phyloP scores from a whole-genome alignment of 1,140 invertebrate species.

The Hyles vespertilio region DNA sequence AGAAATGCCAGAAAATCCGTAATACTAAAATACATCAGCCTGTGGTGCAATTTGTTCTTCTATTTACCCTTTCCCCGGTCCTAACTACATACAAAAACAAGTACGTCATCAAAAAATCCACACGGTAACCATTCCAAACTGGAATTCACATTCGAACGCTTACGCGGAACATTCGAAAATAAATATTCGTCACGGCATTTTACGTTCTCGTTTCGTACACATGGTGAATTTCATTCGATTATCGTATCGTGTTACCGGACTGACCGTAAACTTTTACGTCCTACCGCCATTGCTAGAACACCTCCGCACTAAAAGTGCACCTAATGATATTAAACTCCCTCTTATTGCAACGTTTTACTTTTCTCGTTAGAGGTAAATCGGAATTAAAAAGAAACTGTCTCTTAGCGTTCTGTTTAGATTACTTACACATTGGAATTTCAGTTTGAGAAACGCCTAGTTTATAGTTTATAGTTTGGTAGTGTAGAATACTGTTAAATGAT shows the following conservation, averaged over 20 bases:
- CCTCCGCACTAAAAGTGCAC: conserved; percentile 23
- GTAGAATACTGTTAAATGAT: too few relatives aligned
- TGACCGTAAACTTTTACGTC: conserved; percentile 37
- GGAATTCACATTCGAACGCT: background rate
- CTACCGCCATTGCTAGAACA: conserved; percentile 18
- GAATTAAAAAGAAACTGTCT: conserved; percentile 9
- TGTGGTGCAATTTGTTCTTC: background rate
- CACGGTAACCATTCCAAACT: too few relatives aligned
- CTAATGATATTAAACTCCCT: conserved; percentile 29
- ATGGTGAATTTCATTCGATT: conserved; percentile 28
- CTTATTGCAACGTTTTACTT: conserved; percentile 15
- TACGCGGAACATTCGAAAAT: too few relatives aligned
- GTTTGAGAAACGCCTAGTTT: too few relatives aligned
- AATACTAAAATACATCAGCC: too few relatives aligned
- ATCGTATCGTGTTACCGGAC: conserved; percentile 20
- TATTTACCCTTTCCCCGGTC: too few relatives aligned
- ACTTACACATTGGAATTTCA: too few relatives aligned
- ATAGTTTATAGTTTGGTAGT: too few relatives aligned
- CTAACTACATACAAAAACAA: too few relatives aligned
- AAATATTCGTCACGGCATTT: conserved; percentile 7
- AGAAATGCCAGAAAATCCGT: too few relatives aligned
- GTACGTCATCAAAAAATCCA: too few relatives aligned
- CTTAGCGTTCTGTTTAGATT: too few relatives aligned
- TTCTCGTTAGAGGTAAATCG: conserved; percentile 17
- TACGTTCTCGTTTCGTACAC: conserved; percentile 11